Evolutionary conservation across 64 coral and sea anemone species (phyloP), one percentile per base, ranked within the genome.

Genomic region (Stichodactyla helianthus): DNA sequence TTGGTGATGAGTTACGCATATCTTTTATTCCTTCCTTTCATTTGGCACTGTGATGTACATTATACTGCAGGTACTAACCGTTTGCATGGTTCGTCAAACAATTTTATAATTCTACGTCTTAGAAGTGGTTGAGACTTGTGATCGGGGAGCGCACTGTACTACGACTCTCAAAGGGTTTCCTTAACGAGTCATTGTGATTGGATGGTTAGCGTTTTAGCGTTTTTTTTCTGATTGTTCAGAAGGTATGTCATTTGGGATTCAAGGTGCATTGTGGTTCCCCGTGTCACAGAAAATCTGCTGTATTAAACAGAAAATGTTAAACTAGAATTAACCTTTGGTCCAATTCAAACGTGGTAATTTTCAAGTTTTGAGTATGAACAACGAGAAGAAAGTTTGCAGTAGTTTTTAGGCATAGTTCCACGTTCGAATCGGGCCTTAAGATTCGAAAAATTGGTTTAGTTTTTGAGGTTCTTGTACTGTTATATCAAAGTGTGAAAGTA

Each of bases 381-480:
- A 44, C 35, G 35, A 44, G 35, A 58, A 58, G 55, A 58, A 58
- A 11, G 55, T 5, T 44, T 44, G 35, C 35, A 44, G 35, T 44
- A 44, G 35, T 44, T 58, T 58, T 57, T 58, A 58, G 55, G 3
- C 5, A 5, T 58, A 74, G 68, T 74, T 74, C 25, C 68, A 27
- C 11, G 22, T 74, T 74, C 27, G 9, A 5, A 35, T 28, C 4
- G 68, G 68, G 68, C 6, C 68, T 71, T 35, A 44, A n/a, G 68
- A 74, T 74, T 74, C 68, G 27, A 11, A 74, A 26, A 65, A 26
- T 71, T n/a, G 25, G 6, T 74, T 23, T 74, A 74, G 7, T 74
- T 74, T 12, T n/a, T 31, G 68, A 27, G 68, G 12, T 74, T 74
- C 68, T 74, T 74, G 68, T 23, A 74, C 68, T 74, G 68, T 74